Evolutionary conservation across 2,797 vertebrate genomes (phyloP).

Genomic region (Smutsia gigantea): DNA sequence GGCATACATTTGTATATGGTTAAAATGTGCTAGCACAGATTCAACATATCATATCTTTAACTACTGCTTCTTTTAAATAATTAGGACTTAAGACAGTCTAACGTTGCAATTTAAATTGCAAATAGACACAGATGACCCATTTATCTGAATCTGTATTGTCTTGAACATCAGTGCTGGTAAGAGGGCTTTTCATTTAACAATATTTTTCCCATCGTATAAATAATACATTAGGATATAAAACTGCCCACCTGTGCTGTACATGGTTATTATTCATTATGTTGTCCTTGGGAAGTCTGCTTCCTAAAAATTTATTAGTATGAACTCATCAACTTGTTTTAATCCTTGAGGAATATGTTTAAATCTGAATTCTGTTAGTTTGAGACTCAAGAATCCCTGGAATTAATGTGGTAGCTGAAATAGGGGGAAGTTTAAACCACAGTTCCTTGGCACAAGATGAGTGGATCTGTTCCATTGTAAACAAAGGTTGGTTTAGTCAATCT

Average conservation of each 20-base stretch:
- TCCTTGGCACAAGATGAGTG: constrained; percentile 70
- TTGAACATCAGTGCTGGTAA: not conserved
- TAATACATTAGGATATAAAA: not conserved
- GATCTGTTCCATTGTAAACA: constrained; percentile 81
- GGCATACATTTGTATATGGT: not conserved
- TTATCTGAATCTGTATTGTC: not conserved
- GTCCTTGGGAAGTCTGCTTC: not conserved
- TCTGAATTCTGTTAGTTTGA: constrained; percentile 40
- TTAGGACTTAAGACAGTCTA: constrained; percentile 48
- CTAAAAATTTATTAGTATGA: not conserved
- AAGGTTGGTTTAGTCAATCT: constrained; percentile 82
- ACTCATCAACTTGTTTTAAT: not conserved
- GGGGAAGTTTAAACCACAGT: constrained; percentile 37
- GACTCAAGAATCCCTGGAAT: constrained; percentile 32
- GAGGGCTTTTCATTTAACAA: not conserved
- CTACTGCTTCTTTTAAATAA: constrained; percentile 44
- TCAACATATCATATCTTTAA: constrained; percentile 43
- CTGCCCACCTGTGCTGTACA: not conserved
- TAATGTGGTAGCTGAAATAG: constrained; percentile 53
- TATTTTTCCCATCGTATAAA: constrained; percentile 8
- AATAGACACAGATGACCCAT: constrained; percentile 14
- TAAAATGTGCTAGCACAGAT: constrained; percentile 4
- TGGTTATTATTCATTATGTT: not conserved
- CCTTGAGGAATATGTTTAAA: not conserved
- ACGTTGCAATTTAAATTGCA: constrained; percentile 66